Percentiles rank a stretch among this genome's conserved stretches.
Conservation (phyloP, 2,113 vertebrate genomes). For the Brachyistius frenatus region DNA sequence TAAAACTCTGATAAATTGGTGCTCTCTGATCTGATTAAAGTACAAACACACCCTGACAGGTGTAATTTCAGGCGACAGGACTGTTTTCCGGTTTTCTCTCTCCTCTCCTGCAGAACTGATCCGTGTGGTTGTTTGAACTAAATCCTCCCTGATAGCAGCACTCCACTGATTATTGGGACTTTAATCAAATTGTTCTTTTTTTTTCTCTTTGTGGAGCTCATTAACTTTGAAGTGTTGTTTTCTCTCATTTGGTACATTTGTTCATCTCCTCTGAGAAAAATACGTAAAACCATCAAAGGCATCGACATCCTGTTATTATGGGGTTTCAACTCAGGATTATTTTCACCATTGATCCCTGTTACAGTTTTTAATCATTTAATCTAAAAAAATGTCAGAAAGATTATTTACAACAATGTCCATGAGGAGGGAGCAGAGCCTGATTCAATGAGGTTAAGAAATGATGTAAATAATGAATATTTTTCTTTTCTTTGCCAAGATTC, state of each 20-base stretch:
- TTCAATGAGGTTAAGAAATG: no score
- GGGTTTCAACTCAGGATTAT: no score
- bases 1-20: conserved; percentile 1
- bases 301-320: no score
- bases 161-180: neutral
- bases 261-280: no score
- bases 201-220: neutral
- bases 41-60: conserved; percentile 21
- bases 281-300: no score
- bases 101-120: neutral
- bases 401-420: no score
- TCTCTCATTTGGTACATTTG: neutral
- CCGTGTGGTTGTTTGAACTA: neutral
- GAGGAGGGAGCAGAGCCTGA: no score
- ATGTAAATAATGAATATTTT: neutral
- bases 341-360: no score
- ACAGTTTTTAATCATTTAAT: no score
- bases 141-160: neutral
- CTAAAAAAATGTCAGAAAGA: neutral
- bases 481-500: neutral
- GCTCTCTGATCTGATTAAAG: conserved; percentile 31
- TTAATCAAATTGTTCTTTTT: neutral
- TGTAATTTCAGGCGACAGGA: conserved; percentile 17
- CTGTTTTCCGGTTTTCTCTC: neutral
- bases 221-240: neutral